Base-by-base conservation (phyloP, 92 coral and sea anemone species). In the Galaxea fascicularis region DNA sequence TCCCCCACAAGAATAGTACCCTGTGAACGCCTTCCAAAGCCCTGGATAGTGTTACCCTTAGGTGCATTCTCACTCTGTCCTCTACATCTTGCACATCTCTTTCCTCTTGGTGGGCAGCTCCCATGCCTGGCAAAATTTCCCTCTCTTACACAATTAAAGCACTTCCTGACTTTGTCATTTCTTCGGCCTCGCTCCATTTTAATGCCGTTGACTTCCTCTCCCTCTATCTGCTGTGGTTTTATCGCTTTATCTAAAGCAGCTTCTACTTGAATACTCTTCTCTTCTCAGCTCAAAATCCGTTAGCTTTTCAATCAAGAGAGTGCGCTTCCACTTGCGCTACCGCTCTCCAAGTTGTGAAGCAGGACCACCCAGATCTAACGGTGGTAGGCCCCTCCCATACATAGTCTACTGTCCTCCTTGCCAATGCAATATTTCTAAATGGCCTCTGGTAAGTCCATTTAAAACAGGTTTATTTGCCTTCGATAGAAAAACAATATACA, bases 181-280 rank as follows among this genome's bases (percentile, higher is more conserved):
- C 25, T 21, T 1, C 24, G 29, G 41, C 65, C 41, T 54, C 20
- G 65, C 46, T 45, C 60, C 51, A 73, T 41, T 58, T 68, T 80
- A 16, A 80, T 46, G 4, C 54, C 51, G 28, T 80, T 80, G 68
- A 68, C 85, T 15, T 25, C 52, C 57, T 73, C 58, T 64, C 68
- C 85, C 51, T 62, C 75, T 60, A 25, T 14, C 56, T 58, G 46
- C 25, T 16, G 51, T 77, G 68, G 25, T 2, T 20, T 78, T 51
- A 18, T 26, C 26, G 92, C 86, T 49, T 77, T 78, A 29, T 72
- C 69, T 35, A 89, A 85, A 41, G 93, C 93, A 39, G 51, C 62
- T 68, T 89, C 89, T 31, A 89, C 71, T 17, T 74, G 77, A 66
- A 89, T 89, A 89, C 85, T 84, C 17, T 70, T 89, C 21, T 85